phyloP scores from a whole-genome alignment of 2,797 vertebrate species.

The Galago senegalensis region DNA sequence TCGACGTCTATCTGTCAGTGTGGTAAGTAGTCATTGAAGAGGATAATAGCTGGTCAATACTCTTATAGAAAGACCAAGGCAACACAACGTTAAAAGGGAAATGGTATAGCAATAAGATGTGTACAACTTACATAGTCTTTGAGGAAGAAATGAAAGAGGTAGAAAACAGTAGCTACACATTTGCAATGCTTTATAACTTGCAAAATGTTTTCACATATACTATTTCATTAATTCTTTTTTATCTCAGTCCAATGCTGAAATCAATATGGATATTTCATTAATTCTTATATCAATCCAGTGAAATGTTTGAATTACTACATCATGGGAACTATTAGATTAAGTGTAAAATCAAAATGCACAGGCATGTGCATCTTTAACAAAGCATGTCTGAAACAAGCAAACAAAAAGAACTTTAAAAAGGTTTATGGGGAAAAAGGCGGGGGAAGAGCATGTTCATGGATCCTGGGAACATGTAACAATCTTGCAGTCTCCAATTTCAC shows the following conservation, averaged over 20 bases:
- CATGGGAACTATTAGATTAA: not conserved
- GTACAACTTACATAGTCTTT: not conserved
- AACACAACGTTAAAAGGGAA: slow-evolving; percentile 10
- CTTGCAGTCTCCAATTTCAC: not conserved
- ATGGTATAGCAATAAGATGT: not conserved
- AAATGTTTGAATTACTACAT: not conserved
- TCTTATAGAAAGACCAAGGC: not conserved
- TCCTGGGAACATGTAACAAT: not conserved
- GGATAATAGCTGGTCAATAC: not conserved
- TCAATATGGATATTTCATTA: not conserved
- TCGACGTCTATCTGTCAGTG: not conserved
- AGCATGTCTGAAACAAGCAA: not conserved
- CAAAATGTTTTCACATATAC: not conserved
- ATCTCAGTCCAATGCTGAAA: not conserved
- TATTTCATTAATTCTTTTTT: slow-evolving; percentile 4
- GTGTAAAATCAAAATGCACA: not conserved
- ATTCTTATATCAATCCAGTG: not conserved
- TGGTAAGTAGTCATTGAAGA: not conserved
- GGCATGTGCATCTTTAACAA: not conserved
- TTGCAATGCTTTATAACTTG: not conserved
- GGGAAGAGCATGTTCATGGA: not conserved
- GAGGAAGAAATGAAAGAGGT: slow-evolving; percentile 19
- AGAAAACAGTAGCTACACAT: not conserved
- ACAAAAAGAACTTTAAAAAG: too few species aligned
- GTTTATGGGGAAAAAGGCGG: too few species aligned